Evolutionary conservation across 2,113 vertebrate genomes (phyloP).

Genomic region (Gavia stellata): DNA sequence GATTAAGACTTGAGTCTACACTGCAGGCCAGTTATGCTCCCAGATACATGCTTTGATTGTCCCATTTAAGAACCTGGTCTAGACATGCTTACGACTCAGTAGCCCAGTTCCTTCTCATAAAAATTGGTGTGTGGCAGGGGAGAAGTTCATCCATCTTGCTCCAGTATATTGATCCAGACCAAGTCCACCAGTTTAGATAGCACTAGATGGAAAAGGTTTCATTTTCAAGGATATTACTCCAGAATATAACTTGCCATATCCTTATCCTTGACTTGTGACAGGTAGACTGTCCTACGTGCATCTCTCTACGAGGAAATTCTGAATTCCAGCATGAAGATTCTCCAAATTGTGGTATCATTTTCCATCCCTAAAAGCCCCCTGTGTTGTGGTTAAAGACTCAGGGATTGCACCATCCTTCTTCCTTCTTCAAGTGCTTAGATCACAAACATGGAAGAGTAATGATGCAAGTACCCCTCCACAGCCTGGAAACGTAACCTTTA

Average conservation of each 20-base stretch:
- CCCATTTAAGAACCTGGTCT: not conserved
- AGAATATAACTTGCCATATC: not conserved
- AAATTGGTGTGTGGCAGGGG: not conserved
- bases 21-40: not conserved
- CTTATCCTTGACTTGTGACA: not conserved
- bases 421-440: not conserved
- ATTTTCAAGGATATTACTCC: not conserved
- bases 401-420: not conserved
- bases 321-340: not conserved
- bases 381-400: not conserved
- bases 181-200: not conserved
- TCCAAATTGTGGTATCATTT: not conserved
- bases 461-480: not conserved
- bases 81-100: not conserved
- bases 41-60: not conserved
- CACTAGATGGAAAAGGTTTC: not conserved
- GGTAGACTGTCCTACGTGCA: not conserved
- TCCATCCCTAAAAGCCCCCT: not conserved
- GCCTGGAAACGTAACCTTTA: not conserved
- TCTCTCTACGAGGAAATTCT: not conserved
- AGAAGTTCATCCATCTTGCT: not conserved
- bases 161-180: not conserved
- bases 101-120: not conserved
- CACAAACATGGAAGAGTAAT: not conserved
- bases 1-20: not conserved